Evolutionary conservation across 2,113 vertebrate species (phyloP).

Genomic region (Hydropotes inermis): DNA sequence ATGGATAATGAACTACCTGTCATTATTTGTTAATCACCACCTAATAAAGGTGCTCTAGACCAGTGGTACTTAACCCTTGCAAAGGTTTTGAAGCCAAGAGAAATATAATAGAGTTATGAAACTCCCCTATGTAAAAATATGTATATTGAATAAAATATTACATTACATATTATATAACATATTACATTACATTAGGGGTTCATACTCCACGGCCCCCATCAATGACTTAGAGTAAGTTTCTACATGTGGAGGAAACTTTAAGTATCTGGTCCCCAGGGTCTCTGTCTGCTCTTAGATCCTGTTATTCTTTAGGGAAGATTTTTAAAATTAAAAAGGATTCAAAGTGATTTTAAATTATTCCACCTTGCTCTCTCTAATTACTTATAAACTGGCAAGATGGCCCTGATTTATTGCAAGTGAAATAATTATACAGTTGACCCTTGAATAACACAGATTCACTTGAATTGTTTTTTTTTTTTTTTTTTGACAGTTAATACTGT

Average conservation of each 20-base stretch:
- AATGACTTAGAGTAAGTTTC: neutral
- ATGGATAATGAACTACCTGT: neutral
- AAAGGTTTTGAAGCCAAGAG: neutral
- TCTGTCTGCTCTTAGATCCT: neutral
- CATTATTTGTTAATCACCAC: neutral
- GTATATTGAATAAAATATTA: neutral
- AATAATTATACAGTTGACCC: neutral
- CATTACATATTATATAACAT: neutral
- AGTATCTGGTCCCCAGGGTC: neutral
- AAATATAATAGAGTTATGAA: neutral
- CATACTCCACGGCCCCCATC: neutral
- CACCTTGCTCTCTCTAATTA: neutral
- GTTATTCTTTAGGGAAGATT: neutral
- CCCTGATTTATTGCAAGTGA: neutral
- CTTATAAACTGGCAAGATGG: neutral
- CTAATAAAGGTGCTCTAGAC: neutral
- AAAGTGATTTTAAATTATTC: constrained; percentile 28
- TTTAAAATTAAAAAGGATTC: constrained; percentile 23
- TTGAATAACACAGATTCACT: neutral
- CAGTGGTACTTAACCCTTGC: neutral
- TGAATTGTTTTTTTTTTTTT: neutral
- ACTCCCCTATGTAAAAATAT: neutral
- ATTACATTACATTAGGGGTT: neutral
- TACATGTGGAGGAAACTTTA: neutral
- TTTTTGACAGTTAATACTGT: neutral